Conservation (phyloP, 2,888 invertebrate genomes). For the Drosophila demipolita region DNA sequence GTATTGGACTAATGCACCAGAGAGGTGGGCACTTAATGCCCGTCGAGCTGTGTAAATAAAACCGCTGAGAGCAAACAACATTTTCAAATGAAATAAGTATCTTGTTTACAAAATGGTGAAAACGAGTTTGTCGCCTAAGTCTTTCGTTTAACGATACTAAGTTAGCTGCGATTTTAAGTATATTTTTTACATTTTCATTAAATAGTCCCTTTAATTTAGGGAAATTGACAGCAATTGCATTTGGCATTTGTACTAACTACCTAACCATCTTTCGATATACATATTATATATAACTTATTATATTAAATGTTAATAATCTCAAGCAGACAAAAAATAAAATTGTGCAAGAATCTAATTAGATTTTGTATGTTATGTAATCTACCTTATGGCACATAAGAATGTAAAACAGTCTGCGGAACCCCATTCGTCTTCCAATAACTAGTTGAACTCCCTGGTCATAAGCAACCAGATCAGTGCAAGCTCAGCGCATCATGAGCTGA, state of each 20-base stretch:
- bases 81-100: constrained; percentile 63
- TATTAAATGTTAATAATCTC: background rate
- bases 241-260: background rate
- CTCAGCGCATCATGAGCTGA: constrained; percentile 28
- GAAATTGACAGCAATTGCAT: background rate
- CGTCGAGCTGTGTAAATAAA: constrained; percentile 74
- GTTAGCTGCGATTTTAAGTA: constrained; percentile 10
- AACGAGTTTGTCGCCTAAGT: constrained; percentile 66
- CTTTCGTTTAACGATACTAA: constrained; percentile 46
- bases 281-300: background rate
- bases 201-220: background rate
- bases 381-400: background rate
- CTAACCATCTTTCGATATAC: background rate
- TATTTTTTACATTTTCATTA: constrained; percentile 4
- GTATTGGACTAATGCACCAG: constrained; percentile 77
- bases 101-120: constrained; percentile 66
- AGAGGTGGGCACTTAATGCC: constrained; percentile 75
- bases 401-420: constrained; percentile 18
- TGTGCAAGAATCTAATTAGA: background rate
- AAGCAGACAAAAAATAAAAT: background rate
- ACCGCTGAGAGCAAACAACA: constrained; percentile 43
- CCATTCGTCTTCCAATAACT: constrained; percentile 40
- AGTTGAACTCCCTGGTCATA: constrained; percentile 73
- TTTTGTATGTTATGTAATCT: background rate
- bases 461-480: constrained; percentile 56